These are phyloP conservation scores for Glaucomys volans DNA, from an alignment of 2,113 vertebrate genomes.

Conservation along the genomic window DNA sequence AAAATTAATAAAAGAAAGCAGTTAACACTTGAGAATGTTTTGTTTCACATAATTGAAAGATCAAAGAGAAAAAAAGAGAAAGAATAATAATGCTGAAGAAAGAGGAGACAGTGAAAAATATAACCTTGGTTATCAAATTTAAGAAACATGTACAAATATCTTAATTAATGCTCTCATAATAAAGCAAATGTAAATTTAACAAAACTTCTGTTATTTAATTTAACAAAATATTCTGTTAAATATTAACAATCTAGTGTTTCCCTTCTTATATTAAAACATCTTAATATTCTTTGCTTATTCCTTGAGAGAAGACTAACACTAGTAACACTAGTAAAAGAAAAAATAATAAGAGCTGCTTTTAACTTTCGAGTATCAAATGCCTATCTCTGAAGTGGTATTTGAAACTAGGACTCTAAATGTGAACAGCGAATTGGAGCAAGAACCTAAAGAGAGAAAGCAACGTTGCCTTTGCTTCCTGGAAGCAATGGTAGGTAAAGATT, in stretches of 20 bases:
- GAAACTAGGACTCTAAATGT: not conserved
- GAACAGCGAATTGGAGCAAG: not conserved
- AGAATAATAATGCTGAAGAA: not conserved
- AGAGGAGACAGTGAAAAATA: not conserved
- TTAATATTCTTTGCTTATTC: not conserved
- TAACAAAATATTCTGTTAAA: not conserved
- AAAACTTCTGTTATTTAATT: not conserved
- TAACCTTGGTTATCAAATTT: too few relatives aligned
- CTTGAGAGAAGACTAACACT: not conserved
- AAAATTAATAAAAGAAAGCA: not conserved
- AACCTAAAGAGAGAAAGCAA: not conserved
- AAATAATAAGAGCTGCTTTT: not conserved
- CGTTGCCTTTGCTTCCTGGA: not conserved
- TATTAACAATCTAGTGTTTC: not conserved
- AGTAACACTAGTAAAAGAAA: not conserved
- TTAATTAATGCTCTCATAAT: not conserved
- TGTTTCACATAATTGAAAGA: not conserved
- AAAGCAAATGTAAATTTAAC: not conserved
- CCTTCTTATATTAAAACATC: not conserved
- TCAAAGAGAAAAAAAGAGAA: not conserved
- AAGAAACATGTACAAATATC: not conserved
- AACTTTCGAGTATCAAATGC: not conserved
- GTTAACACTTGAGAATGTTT: not conserved
- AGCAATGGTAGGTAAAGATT: not conserved
- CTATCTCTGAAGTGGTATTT: not conserved